Percentiles rank a stretch among this genome's conserved stretches.
phyloP scores from a whole-genome alignment of 1,140 invertebrate genomes.

The Nebria ingens region DNA sequence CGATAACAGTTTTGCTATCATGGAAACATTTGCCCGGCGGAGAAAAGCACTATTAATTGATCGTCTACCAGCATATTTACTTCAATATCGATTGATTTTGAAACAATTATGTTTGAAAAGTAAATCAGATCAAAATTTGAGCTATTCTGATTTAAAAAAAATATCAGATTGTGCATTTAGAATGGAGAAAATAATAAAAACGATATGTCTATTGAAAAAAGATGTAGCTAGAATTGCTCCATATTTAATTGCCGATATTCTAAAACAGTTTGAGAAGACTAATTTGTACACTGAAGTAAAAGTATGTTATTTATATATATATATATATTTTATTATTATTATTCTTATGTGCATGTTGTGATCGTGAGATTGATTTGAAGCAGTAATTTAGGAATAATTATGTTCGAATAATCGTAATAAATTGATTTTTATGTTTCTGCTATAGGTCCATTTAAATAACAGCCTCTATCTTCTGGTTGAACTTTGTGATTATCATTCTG shows the following conservation, averaged over 20 bases:
- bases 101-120: slow-evolving; percentile 21
- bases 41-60: slow-evolving; percentile 27
- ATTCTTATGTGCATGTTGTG: slow-evolving; percentile 5
- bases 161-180: slow-evolving; percentile 24
- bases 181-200: slow-evolving; percentile 28
- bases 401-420: slow-evolving; percentile 12
- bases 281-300: slow-evolving; percentile 25
- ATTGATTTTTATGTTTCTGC: slow-evolving; percentile 17
- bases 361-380: slow-evolving; percentile 10
- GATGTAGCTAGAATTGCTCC: slow-evolving; percentile 26
- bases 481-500: slow-evolving; percentile 27
- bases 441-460: slow-evolving; percentile 29
- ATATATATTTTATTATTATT: slow-evolving; percentile 10
- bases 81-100: slow-evolving; percentile 24
- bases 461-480: slow-evolving; percentile 25
- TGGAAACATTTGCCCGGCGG: slow-evolving; percentile 25
- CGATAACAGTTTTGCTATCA: slow-evolving; percentile 16
- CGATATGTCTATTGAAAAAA: slow-evolving; percentile 21
- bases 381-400: neutral
- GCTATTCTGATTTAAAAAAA: slow-evolving; percentile 15
- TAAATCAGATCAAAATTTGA: slow-evolving; percentile 15
- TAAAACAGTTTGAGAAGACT: slow-evolving; percentile 24
- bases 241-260: slow-evolving; percentile 29
- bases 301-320: slow-evolving; percentile 19
- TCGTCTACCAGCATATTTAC: slow-evolving; percentile 25